Evolutionary conservation across 2,797 vertebrate genomes (phyloP).

Genomic region (Phrynocephalus guinanensis): DNA sequence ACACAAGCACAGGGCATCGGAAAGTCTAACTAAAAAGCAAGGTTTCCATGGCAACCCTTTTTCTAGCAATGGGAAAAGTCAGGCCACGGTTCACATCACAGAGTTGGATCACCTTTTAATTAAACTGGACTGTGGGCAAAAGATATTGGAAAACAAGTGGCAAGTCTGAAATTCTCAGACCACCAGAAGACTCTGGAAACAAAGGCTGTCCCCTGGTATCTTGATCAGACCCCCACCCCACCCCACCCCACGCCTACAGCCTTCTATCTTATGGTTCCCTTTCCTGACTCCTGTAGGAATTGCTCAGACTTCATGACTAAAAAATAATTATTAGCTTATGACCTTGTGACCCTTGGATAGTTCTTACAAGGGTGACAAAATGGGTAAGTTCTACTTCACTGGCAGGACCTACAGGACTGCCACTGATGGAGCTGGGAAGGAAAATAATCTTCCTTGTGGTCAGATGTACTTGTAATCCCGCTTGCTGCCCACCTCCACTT

Average conservation of each 20-base stretch:
- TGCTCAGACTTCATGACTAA: neutral
- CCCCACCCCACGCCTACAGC: neutral
- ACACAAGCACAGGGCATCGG: neutral
- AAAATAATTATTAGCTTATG: neutral
- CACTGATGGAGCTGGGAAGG: neutral
- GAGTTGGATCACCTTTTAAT: conserved; percentile 11
- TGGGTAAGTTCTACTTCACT: conserved; percentile 8
- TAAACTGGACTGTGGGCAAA: conserved; percentile 15
- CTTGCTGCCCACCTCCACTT: neutral
- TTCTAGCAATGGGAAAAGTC: conserved; percentile 1
- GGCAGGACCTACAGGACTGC: neutral
- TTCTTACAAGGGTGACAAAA: neutral
- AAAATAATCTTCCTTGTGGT: neutral
- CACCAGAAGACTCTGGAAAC: neutral
- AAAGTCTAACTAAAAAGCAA: neutral
- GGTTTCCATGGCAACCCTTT: conserved; percentile 19
- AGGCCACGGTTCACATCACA: neutral
- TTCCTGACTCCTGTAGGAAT: neutral
- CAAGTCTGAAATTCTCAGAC: neutral
- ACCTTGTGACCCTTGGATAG: neutral
- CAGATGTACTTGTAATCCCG: conserved; percentile 15
- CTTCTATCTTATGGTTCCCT: neutral
- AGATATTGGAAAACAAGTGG: neutral
- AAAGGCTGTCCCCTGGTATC: neutral
- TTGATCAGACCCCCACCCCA: no score